A percentile compares a stretch with the other conserved stretches of the same genome.
Conservation (phyloP, 2,888 invertebrate species). For the Eumacrocentrus americanus region DNA sequence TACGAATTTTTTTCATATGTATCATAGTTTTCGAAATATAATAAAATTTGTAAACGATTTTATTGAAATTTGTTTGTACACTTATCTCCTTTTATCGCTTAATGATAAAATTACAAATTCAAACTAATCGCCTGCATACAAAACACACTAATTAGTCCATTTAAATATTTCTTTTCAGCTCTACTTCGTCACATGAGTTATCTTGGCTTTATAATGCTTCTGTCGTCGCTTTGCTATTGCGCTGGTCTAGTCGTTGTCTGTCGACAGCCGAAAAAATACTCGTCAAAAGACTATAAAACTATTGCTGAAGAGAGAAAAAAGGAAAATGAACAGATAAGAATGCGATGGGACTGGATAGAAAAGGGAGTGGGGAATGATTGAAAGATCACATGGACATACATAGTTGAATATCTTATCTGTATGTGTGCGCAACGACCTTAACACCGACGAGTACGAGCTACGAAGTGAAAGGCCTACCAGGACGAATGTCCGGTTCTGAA, state of each 20-base stretch:
- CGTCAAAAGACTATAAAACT: constrained; percentile 47
- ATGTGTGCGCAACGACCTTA: constrained; percentile 22
- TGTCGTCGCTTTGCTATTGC: constrained; percentile 67
- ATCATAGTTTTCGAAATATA: no score
- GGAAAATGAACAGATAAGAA: not conserved
- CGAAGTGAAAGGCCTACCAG: constrained; percentile 38
- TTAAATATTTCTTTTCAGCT: constrained; percentile 56
- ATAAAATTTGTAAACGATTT: no score
- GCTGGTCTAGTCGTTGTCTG: constrained; percentile 66
- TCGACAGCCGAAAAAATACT: constrained; percentile 60
- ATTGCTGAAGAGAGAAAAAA: constrained; percentile 29
- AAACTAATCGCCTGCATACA: no score
- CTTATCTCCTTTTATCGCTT: no score
- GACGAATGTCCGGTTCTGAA: constrained; percentile 36
- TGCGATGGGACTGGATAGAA: not conserved
- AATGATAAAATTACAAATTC: no score
- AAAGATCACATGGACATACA: not conserved
- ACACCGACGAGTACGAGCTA: constrained; percentile 17
- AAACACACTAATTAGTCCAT: no score
- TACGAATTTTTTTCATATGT: no score
- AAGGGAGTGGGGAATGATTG: not conserved
- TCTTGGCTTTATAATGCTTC: constrained; percentile 65
- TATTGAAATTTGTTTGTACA: no score
- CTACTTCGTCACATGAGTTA: constrained; percentile 67
- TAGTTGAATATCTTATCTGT: not conserved